These are phyloP conservation scores for Tortricodes alternella DNA, from an alignment of 2,888 invertebrate genomes.

Conservation along the genomic window DNA sequence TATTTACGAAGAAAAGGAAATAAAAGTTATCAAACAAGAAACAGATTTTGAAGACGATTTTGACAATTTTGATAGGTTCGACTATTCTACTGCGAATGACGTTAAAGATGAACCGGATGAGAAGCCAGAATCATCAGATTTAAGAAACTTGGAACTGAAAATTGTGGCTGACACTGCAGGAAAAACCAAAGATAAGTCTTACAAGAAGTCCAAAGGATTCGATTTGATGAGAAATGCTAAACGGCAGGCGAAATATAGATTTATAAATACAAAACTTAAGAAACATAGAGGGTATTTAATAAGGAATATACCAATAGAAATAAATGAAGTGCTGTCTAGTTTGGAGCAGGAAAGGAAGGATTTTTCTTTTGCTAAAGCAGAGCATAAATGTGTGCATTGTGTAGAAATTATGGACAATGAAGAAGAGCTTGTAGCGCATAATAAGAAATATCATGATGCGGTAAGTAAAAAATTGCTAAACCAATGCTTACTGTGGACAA, in stretches of 20 bases:
- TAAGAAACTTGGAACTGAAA: background rate
- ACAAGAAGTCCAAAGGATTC: background rate
- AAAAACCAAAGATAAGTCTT: background rate
- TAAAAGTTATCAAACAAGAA: constrained; percentile 16
- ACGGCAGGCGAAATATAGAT: constrained; percentile 21
- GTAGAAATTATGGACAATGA: background rate
- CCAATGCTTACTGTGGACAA: background rate
- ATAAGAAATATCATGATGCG: constrained; percentile 7
- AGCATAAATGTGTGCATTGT: constrained; percentile 15
- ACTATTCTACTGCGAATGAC: background rate
- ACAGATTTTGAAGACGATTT: background rate
- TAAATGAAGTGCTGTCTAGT: background rate
- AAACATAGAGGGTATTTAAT: constrained; percentile 13
- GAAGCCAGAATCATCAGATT: background rate
- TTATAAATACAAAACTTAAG: constrained; percentile 6
- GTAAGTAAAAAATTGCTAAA: background rate
- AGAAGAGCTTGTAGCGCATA: constrained; percentile 1
- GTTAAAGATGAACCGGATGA: background rate
- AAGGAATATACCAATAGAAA: background rate
- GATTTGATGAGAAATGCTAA: constrained; percentile 1
- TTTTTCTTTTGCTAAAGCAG: background rate
- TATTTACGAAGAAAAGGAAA: background rate
- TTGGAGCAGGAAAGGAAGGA: constrained; percentile 6
- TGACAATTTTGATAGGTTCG: constrained; percentile 1
- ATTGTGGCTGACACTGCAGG: background rate